Conservation (phyloP, 2,797 vertebrate genomes). For the Danionella dracula region DNA sequence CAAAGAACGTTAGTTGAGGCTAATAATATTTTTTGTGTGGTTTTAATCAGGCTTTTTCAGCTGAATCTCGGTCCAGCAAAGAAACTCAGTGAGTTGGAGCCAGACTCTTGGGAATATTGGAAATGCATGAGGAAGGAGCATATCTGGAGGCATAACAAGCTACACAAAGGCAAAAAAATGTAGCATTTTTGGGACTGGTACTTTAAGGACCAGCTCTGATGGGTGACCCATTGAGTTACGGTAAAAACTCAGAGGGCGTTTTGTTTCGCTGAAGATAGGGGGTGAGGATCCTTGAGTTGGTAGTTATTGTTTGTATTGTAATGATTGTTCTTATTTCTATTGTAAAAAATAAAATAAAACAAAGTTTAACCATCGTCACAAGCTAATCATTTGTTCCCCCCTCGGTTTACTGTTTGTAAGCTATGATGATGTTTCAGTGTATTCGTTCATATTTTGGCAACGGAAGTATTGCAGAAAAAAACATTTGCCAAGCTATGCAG, state of each 20-base stretch:
- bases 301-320: neutral
- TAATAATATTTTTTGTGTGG: neutral
- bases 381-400: no score
- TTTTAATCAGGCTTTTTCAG: constrained; percentile 77
- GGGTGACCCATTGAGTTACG: no score
- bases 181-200: constrained; percentile 48
- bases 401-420: no score
- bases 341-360: neutral
- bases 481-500: no score
- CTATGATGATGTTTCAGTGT: no score
- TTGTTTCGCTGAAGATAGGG: no score
- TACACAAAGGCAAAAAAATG: constrained; percentile 76
- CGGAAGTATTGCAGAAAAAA: no score
- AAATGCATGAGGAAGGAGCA: constrained; percentile 81
- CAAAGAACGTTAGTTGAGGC: neutral
- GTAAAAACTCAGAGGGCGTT: no score
- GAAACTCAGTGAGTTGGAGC: constrained; percentile 75
- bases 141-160: constrained; percentile 77
- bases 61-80: constrained; percentile 72
- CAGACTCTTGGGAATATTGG: constrained; percentile 74
- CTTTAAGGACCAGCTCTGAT: no score
- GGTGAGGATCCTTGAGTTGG: neutral
- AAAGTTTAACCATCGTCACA: no score
- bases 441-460: no score
- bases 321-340: neutral